Conservation (phyloP, 2,888 invertebrate genomes). For the Xylophagus ater region DNA sequence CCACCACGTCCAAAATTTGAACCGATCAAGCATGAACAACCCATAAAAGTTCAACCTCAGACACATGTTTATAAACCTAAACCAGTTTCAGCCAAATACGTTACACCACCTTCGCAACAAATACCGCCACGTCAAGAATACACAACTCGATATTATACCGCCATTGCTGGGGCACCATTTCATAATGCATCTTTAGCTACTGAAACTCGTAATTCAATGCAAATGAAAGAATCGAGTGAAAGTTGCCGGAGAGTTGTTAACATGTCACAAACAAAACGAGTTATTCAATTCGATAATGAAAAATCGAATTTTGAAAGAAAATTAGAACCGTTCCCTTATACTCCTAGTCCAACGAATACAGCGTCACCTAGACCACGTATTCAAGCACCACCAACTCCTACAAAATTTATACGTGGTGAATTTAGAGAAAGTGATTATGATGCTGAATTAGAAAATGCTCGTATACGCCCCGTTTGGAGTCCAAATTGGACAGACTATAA, state of each 20-base stretch:
- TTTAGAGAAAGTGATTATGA: slow-evolving; percentile 59
- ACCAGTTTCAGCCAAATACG: slow-evolving; percentile 40
- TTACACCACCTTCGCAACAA: slow-evolving; percentile 37
- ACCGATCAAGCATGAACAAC: slow-evolving; percentile 42
- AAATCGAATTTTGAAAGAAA: slow-evolving; percentile 23
- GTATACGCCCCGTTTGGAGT: slow-evolving; percentile 53
- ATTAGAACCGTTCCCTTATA: slow-evolving; percentile 41
- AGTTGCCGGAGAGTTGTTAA: slow-evolving; percentile 53
- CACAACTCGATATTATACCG: slow-evolving; percentile 44
- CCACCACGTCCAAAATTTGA: slow-evolving; percentile 47
- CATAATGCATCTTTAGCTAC: slow-evolving; percentile 51
- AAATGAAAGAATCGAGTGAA: slow-evolving; percentile 58
- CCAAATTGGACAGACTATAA: slow-evolving; percentile 49
- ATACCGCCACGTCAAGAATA: slow-evolving; percentile 47
- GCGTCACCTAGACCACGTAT: slow-evolving; percentile 32
- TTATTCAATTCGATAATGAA: slow-evolving; percentile 54
- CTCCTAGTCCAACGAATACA: slow-evolving; percentile 36
- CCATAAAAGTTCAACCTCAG: slow-evolving; percentile 29
- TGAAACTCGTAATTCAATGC: slow-evolving; percentile 57
- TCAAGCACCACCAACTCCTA: slow-evolving; percentile 46
- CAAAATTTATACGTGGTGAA: slow-evolving; percentile 53
- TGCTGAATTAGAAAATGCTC: slow-evolving; percentile 50
- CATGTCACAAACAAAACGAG: slow-evolving; percentile 56
- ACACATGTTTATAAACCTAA: slow-evolving; percentile 43
- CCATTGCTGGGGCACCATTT: slow-evolving; percentile 45